Percentiles rank a stretch among this genome's conserved stretches.
phyloP scores from a whole-genome alignment of 2,113 vertebrate genomes.

The Triplophysa dalaica region DNA sequence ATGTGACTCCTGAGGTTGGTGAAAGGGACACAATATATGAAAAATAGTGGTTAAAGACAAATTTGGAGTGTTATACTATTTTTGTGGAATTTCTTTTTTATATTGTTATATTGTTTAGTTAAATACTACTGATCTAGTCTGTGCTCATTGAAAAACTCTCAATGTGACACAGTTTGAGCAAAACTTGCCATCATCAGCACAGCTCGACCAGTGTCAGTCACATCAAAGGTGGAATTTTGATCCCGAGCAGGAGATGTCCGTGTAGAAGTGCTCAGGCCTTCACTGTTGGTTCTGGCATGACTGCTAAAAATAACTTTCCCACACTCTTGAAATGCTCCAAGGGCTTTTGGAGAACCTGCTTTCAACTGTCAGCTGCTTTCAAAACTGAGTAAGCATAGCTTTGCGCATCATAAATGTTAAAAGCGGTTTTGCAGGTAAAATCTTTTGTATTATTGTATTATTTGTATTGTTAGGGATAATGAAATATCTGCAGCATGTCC shows the following conservation, averaged over 20 bases:
- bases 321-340: slow-evolving; percentile 64
- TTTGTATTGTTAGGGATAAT: background rate
- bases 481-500: background rate
- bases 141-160: background rate
- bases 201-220: slow-evolving; percentile 49
- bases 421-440: background rate
- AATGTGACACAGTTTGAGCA: background rate
- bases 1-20: too few species aligned
- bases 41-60: too few species aligned
- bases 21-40: too few species aligned
- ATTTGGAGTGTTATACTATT: too few species aligned
- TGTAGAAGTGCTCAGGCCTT: slow-evolving; percentile 63
- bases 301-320: slow-evolving; percentile 80
- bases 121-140: background rate
- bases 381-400: background rate
- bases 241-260: slow-evolving; percentile 73
- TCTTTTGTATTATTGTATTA: background rate
- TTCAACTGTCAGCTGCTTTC: slow-evolving; percentile 8
- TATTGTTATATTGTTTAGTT: background rate
- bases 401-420: background rate
- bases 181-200: slow-evolving; percentile 31
- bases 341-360: slow-evolving; percentile 1
- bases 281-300: slow-evolving; percentile 63
- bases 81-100: too few species aligned
- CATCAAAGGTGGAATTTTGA: slow-evolving; percentile 81